phyloP scores from a whole-genome alignment of 1,140 invertebrate genomes.

The Bombus confusus region DNA sequence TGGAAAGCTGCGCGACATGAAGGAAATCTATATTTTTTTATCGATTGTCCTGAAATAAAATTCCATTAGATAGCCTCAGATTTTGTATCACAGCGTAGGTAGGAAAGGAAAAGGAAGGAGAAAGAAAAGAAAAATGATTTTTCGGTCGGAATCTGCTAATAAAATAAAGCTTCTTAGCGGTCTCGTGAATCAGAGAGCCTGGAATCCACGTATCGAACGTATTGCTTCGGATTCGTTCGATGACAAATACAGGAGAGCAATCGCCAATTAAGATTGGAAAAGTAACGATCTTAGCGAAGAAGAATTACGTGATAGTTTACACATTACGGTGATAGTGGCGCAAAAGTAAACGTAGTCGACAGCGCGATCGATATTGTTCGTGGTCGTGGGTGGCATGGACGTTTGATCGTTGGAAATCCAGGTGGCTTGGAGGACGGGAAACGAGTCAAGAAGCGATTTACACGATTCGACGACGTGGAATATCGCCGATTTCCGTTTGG shows the following conservation, averaged over 20 bases:
- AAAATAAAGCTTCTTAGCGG: no score
- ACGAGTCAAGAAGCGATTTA: constrained; percentile 48
- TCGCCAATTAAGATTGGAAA: neutral
- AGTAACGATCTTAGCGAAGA: neutral
- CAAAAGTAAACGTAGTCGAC: neutral
- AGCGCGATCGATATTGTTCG: constrained; percentile 1
- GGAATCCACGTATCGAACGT: no score
- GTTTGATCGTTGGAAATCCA: constrained; percentile 30
- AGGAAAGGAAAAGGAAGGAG: neutral
- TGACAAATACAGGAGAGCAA: neutral
- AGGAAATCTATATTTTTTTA: neutral
- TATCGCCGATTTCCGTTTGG: constrained; percentile 38
- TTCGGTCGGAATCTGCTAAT: neutral
- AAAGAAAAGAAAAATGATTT: neutral
- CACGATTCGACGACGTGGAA: constrained; percentile 37
- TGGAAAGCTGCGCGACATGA: neutral
- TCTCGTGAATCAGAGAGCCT: neutral
- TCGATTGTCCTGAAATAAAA: neutral
- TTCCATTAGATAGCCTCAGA: neutral
- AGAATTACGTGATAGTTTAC: neutral
- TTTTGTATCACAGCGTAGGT: neutral
- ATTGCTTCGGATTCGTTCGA: no score
- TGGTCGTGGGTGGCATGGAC: neutral
- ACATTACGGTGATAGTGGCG: neutral
- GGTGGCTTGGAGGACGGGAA: neutral